phyloP scores from a whole-genome alignment of 1,140 invertebrate species.

The Scaptomyza montana region DNA sequence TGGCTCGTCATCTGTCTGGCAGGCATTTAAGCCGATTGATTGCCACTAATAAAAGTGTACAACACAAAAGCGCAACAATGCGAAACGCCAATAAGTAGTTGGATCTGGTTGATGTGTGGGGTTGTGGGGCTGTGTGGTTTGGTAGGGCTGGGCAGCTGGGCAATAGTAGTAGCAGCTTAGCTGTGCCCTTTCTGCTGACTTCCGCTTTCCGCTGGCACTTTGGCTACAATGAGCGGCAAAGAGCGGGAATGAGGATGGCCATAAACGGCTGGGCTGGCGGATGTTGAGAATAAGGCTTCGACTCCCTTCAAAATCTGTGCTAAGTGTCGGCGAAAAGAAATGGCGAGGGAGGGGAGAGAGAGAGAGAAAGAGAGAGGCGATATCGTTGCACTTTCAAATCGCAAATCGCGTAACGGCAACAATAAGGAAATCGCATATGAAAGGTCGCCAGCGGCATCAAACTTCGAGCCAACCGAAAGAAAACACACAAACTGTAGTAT shows the following conservation, averaged over 20 bases:
- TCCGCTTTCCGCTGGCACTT: constrained; percentile 64
- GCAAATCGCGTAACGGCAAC: constrained; percentile 69
- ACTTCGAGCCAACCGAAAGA: constrained; percentile 1
- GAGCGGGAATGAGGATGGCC: constrained; percentile 9
- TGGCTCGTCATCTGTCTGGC: constrained; percentile 15
- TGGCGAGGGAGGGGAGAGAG: no score
- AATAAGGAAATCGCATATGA: constrained; percentile 80
- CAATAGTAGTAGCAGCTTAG: background rate
- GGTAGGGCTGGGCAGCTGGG: constrained; percentile 8
- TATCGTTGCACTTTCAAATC: constrained; percentile 37
- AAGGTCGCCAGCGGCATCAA: constrained; percentile 34
- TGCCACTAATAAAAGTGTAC: constrained; percentile 74
- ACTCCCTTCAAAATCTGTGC: no score
- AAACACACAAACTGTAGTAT: constrained; percentile 1
- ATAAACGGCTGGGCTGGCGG: constrained; percentile 35
- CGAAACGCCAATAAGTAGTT: background rate
- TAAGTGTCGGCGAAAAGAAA: no score
- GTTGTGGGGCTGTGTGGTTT: background rate
- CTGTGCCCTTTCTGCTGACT: constrained; percentile 15
- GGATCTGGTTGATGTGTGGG: background rate
- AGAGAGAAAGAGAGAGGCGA: background rate
- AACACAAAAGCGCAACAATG: constrained; percentile 65
- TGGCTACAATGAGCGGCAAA: constrained; percentile 29
- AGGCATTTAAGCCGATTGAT: constrained; percentile 72
- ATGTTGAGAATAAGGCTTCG: constrained; percentile 44